Evolutionary conservation across 1,140 invertebrate species (phyloP).

Genomic region (Laupala kohalensis): DNA sequence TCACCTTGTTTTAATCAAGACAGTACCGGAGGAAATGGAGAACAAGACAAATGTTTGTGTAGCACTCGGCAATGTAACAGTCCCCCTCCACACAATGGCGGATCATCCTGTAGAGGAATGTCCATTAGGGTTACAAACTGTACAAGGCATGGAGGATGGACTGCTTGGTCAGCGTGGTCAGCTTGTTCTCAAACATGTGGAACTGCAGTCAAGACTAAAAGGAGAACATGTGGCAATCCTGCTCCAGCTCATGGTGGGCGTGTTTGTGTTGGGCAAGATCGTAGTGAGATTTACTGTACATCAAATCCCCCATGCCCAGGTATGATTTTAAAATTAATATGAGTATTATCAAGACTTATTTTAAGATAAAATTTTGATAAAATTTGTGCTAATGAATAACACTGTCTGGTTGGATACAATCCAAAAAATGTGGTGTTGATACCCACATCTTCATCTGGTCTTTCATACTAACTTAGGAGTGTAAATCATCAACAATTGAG

Average conservation of each 20-base stretch:
- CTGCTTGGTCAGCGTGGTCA: conserved; percentile 75
- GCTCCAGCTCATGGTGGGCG: conserved; percentile 66
- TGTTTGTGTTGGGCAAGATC: conserved; percentile 69
- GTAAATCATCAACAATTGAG: too few relatives aligned
- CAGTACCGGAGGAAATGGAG: conserved; percentile 16
- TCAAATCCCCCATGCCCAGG: conserved; percentile 66
- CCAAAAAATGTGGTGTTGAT: too few relatives aligned
- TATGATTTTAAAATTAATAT: conserved; percentile 17
- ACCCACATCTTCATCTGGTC: too few relatives aligned
- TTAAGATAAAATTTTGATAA: background rate
- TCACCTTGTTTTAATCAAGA: conserved; percentile 31
- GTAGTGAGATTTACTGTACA: conserved; percentile 60
- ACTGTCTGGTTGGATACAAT: background rate
- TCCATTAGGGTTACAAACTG: conserved; percentile 57
- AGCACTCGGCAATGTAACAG: conserved; percentile 66
- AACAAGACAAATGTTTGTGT: conserved; percentile 57
- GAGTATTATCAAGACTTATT: background rate
- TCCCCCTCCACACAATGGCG: conserved; percentile 66
- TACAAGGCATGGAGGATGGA: conserved; percentile 77
- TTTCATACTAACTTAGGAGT: too few relatives aligned
- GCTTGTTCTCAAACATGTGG: conserved; percentile 65
- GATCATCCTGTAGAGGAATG: conserved; percentile 31
- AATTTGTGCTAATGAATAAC: too few relatives aligned
- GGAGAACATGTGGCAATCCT: conserved; percentile 68
- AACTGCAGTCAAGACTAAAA: conserved; percentile 63